Evolutionary conservation across 2,888 invertebrate species (phyloP).

Genomic region (Pecten maximus): DNA sequence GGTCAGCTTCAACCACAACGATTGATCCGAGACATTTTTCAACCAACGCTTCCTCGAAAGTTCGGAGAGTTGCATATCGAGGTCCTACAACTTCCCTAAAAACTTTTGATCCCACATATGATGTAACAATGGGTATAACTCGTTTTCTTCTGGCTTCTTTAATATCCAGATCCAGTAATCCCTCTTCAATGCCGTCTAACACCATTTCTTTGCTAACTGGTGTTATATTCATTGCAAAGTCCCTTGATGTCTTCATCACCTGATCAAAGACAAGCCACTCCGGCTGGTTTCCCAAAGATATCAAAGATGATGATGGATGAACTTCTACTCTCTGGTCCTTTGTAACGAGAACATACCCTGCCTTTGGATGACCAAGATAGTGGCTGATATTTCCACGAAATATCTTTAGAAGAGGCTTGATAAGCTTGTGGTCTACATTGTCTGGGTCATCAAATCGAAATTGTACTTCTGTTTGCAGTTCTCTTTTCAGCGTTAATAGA

Average conservation of each 20-base stretch:
- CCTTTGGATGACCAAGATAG: conserved; percentile 70
- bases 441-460: conserved; percentile 52
- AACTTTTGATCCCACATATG: conserved; percentile 62
- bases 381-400: conserved; percentile 64
- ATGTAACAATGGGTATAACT: conserved; percentile 53
- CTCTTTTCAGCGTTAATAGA: conserved; percentile 59
- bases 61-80: conserved; percentile 20
- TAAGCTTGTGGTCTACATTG: conserved; percentile 46
- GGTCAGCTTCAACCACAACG: conserved; percentile 36
- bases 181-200: conserved; percentile 48
- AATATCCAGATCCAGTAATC: conserved; percentile 54
- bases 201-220: conserved; percentile 68
- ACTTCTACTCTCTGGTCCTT: conserved; percentile 65
- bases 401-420: conserved; percentile 36
- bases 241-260: conserved; percentile 65
- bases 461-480: conserved; percentile 49
- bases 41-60: neutral
- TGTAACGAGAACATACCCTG: conserved; percentile 68
- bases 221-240: conserved; percentile 72
- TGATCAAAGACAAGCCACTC: conserved; percentile 74
- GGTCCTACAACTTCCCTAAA: conserved; percentile 69
- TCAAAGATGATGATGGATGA: conserved; percentile 75
- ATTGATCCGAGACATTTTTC: neutral
- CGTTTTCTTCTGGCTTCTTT: conserved; percentile 54
- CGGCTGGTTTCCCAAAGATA: conserved; percentile 64